Base-by-base conservation (phyloP, 2,797 vertebrate species). In the Eleutherodactylus coqui region DNA sequence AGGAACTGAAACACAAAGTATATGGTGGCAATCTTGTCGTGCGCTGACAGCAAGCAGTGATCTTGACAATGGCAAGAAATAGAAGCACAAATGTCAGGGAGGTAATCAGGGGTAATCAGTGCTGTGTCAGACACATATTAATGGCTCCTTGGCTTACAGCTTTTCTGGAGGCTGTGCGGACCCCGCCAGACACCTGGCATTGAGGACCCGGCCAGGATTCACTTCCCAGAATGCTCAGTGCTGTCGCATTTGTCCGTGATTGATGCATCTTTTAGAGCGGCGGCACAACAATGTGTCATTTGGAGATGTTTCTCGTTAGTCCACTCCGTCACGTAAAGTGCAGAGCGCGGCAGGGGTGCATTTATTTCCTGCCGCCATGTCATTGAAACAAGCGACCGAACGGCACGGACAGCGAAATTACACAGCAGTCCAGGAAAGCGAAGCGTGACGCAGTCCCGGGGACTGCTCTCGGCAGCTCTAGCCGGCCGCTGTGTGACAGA, bases 311-410 rank as follows among this genome's bases (percentile, higher is more conserved):
- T 87, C 88, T 91, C 88, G 90, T 92, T 93, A 90, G 89, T 89
- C 91, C 89, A 27, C 78, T 88, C 89, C 90, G 90, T 90, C 89
- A 73, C 69, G 82, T 90, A 85, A 91, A 92, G 87, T 85, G 86
- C 89, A 85, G 90, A 17, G 38, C 88, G 88, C 89, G 69, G 84
- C 84, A 90, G 77, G 79, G 36, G 58, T 77, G 70, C 90, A 77
- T 76, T 85, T 80, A 87, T 85, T 92, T 90, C 89, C 88, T 88
- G 53, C 88, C 89, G 91, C 91, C 87, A 84, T 90, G 89, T 91
- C 89, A 89, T 92, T 90, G 91, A 89, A 92, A 92, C 90, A 91
- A 89, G 90, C 89, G 92, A 91, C 92, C 91, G 88, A 90, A 90
- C 91, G 91, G 88, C 60, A 14, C 88, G 89, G 91, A 91, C 91